These are phyloP conservation scores for Drosophila hawaiiensis DNA, from an alignment of 2,888 invertebrate genomes.

Conservation along the genomic window DNA sequence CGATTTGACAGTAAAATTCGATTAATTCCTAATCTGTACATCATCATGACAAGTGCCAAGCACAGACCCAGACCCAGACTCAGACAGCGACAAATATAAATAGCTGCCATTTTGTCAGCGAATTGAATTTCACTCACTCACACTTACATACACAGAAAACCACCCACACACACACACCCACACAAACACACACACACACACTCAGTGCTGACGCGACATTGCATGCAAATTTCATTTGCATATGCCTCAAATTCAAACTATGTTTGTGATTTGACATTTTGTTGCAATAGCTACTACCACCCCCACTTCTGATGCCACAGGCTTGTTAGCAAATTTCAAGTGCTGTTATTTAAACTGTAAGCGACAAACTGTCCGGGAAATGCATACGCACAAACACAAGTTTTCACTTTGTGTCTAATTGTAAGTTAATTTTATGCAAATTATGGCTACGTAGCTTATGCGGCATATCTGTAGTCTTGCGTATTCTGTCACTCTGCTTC, in stretches of 20 bases:
- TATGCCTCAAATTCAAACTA: conserved; percentile 18
- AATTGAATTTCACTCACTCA: conserved; percentile 53
- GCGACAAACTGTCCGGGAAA: conserved; percentile 1
- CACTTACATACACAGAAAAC: conserved; percentile 13
- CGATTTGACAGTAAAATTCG: conserved; percentile 79
- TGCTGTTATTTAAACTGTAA: conserved; percentile 15
- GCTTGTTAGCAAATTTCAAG: conserved; percentile 29
- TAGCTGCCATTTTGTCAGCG: conserved; percentile 74
- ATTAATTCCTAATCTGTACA: conserved; percentile 79
- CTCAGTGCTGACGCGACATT: conserved; percentile 47
- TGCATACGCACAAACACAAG: conserved; percentile 9
- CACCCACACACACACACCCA: conserved; percentile 6
- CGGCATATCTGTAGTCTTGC: conserved; percentile 12
- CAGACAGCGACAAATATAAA: conserved; percentile 66
- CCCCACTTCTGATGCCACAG: background rate
- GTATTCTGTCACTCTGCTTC: background rate
- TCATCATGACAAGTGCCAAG: conserved; percentile 69
- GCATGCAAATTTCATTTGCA: conserved; percentile 68
- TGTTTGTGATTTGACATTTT: conserved; percentile 32
- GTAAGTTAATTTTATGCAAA: conserved; percentile 67
- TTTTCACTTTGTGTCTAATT: conserved; percentile 44
- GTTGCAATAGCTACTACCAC: conserved; percentile 4
- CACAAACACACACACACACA: conserved; percentile 7
- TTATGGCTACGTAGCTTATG: conserved; percentile 21
- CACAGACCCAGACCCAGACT: conserved; percentile 34